Evolutionary conservation across 2,797 vertebrate species (phyloP).

Genomic region (Sebastes dallii): DNA sequence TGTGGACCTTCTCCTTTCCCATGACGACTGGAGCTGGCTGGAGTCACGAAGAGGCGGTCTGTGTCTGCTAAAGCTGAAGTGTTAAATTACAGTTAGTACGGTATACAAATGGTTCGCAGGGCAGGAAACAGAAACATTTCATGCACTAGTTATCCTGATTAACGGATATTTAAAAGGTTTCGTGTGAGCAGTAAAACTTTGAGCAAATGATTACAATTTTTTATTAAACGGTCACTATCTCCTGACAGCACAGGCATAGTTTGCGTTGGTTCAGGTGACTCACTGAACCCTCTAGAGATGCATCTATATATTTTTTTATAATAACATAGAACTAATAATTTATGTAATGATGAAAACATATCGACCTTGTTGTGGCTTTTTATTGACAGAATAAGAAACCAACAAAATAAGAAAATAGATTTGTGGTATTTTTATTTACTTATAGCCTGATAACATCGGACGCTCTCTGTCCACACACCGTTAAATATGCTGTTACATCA

Average conservation of each 20-base stretch:
- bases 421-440: fast-evolving
- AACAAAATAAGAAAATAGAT: no score
- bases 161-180: background rate
- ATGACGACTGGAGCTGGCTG: slow-evolving; percentile 70
- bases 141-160: background rate
- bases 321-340: no score
- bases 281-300: fast-evolving
- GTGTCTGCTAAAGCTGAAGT: slow-evolving; percentile 23
- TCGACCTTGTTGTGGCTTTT: no score
- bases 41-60: slow-evolving; percentile 27
- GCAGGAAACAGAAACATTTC: background rate
- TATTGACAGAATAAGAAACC: no score
- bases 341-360: no score
- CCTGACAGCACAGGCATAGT: background rate
- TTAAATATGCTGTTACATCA: no score
- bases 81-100: slow-evolving; percentile 24
- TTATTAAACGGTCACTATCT: background rate
- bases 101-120: background rate
- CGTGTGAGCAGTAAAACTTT: background rate
- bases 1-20: slow-evolving; percentile 98
- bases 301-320: fast-evolving
- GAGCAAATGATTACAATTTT: background rate
- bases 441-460: fast-evolving
- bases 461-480: no score
- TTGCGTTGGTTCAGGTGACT: fast-evolving